Evolutionary conservation across 2,888 invertebrate species (phyloP).

Genomic region (Flabesymbios commensalis): DNA sequence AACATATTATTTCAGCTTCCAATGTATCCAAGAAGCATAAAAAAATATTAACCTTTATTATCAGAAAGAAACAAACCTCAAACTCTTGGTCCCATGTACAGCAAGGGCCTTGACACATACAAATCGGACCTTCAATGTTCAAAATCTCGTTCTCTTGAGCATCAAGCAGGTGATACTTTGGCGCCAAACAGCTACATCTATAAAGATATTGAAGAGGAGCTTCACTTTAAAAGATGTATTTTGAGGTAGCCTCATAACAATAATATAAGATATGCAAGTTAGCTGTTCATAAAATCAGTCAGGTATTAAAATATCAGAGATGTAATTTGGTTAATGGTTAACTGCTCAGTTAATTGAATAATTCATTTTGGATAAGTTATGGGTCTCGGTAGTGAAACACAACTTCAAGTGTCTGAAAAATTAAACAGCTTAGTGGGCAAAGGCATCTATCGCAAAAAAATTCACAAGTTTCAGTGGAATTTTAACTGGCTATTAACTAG

Average conservation of each 20-base stretch:
- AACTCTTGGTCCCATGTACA: slow-evolving; percentile 54
- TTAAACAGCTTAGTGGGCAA: too few relatives aligned
- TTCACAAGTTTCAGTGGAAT: too few relatives aligned
- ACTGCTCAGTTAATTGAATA: too few relatives aligned
- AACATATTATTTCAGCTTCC: background rate
- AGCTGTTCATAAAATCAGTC: background rate
- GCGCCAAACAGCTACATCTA: slow-evolving; percentile 24
- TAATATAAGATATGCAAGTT: background rate
- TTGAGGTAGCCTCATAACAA: background rate
- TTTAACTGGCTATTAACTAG: too few relatives aligned
- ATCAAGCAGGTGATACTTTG: slow-evolving; percentile 20
- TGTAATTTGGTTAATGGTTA: too few relatives aligned
- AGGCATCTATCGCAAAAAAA: too few relatives aligned
- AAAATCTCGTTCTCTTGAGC: slow-evolving; percentile 18
- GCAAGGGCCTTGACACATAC: slow-evolving; percentile 53
- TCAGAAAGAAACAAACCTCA: slow-evolving; percentile 37
- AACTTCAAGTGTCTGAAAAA: too few relatives aligned
- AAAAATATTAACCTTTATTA: background rate
- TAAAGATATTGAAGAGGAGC: background rate
- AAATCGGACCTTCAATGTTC: slow-evolving; percentile 49
- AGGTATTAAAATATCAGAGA: too few relatives aligned
- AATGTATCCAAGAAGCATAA: background rate
- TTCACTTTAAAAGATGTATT: background rate
- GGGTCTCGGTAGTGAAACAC: too few relatives aligned
- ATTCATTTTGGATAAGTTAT: too few relatives aligned